A percentile compares a stretch with the other conserved stretches of the same genome.
Evolutionary conservation across 2,113 vertebrate species (phyloP).

Genomic region (Coptodon rendalli): DNA sequence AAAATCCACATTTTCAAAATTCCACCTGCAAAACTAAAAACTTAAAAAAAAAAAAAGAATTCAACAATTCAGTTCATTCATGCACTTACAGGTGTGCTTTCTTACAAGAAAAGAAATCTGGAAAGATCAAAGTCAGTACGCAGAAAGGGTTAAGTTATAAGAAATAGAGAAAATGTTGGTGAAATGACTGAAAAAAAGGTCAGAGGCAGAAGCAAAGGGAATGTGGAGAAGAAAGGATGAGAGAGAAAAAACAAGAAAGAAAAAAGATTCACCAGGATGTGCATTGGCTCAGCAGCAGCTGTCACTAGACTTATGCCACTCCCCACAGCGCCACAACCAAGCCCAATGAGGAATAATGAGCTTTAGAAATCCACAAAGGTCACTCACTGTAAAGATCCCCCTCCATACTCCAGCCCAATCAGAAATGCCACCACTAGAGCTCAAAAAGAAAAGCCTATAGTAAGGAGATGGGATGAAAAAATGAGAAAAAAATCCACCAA

Average conservation of each 20-base stretch:
- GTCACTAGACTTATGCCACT: constrained; percentile 38
- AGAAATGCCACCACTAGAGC: constrained; percentile 49
- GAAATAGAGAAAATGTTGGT: background rate
- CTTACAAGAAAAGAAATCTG: background rate
- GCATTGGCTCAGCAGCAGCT: constrained; percentile 39
- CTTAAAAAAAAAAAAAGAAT: background rate
- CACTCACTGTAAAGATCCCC: constrained; percentile 56
- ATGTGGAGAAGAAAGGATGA: constrained; percentile 3
- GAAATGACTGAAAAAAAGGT: constrained; percentile 21
- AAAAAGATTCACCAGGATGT: constrained; percentile 17
- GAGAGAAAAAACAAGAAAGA: background rate
- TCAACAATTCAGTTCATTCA: background rate
- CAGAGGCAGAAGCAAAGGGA: constrained; percentile 4
- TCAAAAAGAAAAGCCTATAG: constrained; percentile 46
- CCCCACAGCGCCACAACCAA: constrained; percentile 38
- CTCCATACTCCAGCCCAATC: constrained; percentile 33
- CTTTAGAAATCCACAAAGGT: constrained; percentile 70
- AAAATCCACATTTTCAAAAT: background rate
- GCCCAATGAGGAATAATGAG: constrained; percentile 67
- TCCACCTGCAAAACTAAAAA: background rate
- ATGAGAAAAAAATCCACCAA: background rate
- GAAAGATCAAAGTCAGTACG: background rate
- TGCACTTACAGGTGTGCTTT: background rate
- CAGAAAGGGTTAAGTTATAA: background rate
- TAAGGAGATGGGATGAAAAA: background rate